Percentiles rank a stretch among this genome's conserved stretches.
Conservation (phyloP, 2,797 vertebrate genomes). For the Peromyscus nudipes region DNA sequence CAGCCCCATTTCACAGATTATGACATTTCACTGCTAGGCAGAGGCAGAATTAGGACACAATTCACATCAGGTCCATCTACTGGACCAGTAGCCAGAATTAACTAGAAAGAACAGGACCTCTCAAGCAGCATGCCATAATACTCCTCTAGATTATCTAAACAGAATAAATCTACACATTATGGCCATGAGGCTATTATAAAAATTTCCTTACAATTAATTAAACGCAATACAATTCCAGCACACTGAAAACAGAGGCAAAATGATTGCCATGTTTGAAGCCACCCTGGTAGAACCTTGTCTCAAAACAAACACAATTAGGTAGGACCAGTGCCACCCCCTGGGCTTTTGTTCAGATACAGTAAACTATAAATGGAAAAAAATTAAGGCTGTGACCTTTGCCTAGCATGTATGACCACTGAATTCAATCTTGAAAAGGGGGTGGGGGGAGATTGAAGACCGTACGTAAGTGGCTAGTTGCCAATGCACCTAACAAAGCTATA, state of each 20-base stretch:
- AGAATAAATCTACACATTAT: slow-evolving; percentile 54
- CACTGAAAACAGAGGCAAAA: neutral
- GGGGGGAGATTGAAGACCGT: neutral
- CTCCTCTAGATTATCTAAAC: neutral
- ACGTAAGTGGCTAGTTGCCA: slow-evolving; percentile 16
- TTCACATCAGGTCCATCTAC: neutral
- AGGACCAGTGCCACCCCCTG: slow-evolving; percentile 21
- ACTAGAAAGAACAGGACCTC: slow-evolving; percentile 45
- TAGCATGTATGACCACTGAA: neutral
- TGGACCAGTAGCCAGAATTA: neutral
- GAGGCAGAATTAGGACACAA: neutral
- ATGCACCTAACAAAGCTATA: slow-evolving; percentile 1
- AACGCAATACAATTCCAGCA: neutral
- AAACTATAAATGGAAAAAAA: slow-evolving; percentile 59
- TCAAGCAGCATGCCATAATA: slow-evolving; percentile 15
- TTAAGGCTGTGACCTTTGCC: neutral
- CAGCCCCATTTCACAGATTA: slow-evolving; percentile 49
- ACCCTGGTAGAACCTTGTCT: neutral
- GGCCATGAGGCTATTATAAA: slow-evolving; percentile 40
- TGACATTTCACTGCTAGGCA: slow-evolving; percentile 30
- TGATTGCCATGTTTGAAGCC: neutral
- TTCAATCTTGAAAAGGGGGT: neutral
- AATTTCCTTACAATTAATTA: slow-evolving; percentile 62
- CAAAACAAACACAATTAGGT: neutral
- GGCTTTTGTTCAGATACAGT: neutral